Evolutionary conservation across 2,888 invertebrate species (phyloP), one percentile per base, ranked within the genome.

Genomic region (Azorinus chamasolen): DNA sequence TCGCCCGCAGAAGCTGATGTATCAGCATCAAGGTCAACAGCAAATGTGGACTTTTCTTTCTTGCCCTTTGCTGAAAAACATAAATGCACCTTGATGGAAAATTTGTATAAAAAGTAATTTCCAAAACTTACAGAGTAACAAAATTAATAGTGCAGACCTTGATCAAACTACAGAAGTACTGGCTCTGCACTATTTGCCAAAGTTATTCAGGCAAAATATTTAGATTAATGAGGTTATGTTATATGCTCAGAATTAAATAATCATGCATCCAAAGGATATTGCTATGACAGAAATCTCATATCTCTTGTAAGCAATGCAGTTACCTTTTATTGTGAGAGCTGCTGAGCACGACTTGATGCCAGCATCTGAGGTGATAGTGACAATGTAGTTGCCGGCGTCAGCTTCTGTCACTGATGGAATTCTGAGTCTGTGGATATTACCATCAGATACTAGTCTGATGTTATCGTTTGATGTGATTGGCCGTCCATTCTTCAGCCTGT

Each of bases 371-470:
- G 80, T 79, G 14, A 84, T 85, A 8, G 77, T 84, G 43, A 80
- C 84, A 18, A 79, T 78, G 70, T 88, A 89, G 51, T 87, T 80
- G 25, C 88, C 89, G 48, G 84, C 84, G 43, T 89, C 87, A 18
- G 69, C 61, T 8, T 73, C 76, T 10, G 79, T 68, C 32, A 85
- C 79, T 43, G 78, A 69, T 16, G 64, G 70, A 27, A 89, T 79
- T 50, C 72, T 62, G 20, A 89, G 79, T 55, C 74, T 73, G 69
- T 97, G 97, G 97, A 97, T 97, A 53, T 87, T 96, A 18, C 97
- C 97, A 86, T 96, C 96, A 90, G 97, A 97, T 48, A 95, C 95
- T 83, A 96, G 96, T 93, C 96, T 96, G 0, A 96, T 95, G 0
- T 95, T 95, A 81, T 95, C 95, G 6, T 96, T 95, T 92, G 96